phyloP scores from a whole-genome alignment of 23 tunicate genomes.

The Trididemnum clinides region DNA sequence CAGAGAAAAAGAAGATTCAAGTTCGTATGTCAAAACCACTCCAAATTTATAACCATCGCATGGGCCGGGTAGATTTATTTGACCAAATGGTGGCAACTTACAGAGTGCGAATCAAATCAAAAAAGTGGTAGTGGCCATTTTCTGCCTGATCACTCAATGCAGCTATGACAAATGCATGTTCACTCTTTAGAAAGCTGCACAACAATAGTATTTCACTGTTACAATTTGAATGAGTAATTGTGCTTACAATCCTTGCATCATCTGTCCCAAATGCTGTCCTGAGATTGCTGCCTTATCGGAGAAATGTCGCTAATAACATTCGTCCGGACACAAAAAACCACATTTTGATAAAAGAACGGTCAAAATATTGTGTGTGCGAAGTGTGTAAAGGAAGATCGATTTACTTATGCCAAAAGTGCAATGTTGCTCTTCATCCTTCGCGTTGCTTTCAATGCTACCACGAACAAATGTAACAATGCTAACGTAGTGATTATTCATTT shows the following conservation, averaged over 20 bases:
- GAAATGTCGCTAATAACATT: not conserved
- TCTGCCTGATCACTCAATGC: slow-evolving; percentile 7
- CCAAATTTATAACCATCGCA: not conserved
- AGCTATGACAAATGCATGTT: slow-evolving; percentile 1
- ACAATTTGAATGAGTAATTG: not conserved
- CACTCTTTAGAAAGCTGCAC: not conserved
- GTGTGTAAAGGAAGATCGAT: not conserved
- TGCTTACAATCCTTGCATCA: not conserved
- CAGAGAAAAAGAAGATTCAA: not conserved
- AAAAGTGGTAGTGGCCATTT: not conserved
- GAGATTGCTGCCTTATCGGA: not conserved
- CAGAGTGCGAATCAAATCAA: not conserved
- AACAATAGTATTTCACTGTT: not conserved
- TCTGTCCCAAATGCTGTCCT: not conserved
- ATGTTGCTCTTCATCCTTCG: not conserved
- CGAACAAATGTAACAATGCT: no score
- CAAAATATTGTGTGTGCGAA: slow-evolving; percentile 5
- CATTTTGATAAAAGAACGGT: not conserved
- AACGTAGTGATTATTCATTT: no score
- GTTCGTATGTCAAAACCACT: not conserved
- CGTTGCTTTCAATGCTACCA: not conserved
- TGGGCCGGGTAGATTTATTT: not conserved
- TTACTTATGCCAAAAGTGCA: slow-evolving; percentile 2
- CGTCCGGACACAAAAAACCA: not conserved
- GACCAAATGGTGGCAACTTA: slow-evolving; percentile 4